A percentile compares a stretch with the other conserved stretches of the same genome.
These are phyloP conservation scores for Chiridota heheva DNA, from an alignment of 35 echinoderm and acorn worm species.

Conservation along the genomic window DNA sequence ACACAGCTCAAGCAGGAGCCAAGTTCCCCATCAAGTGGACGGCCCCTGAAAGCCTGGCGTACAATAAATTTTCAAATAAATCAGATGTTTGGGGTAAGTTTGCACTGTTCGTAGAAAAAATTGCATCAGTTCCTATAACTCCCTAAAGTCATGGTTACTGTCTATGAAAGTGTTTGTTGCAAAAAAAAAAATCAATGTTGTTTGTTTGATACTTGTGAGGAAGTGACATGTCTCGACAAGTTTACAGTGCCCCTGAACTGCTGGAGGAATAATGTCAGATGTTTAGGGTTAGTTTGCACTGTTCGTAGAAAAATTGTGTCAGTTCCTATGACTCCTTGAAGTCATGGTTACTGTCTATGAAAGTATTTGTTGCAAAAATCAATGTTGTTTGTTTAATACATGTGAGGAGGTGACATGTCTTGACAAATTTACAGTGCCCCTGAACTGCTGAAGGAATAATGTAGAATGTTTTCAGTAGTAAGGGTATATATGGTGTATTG, in stretches of 20 bases:
- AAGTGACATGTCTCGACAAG: too few relatives aligned
- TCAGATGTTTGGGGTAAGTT: constrained; percentile 97
- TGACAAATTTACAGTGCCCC: too few relatives aligned
- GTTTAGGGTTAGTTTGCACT: constrained; percentile 64
- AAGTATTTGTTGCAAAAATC: background rate
- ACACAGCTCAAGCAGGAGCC: constrained; percentile 96
- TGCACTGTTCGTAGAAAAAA: background rate
- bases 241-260: too few relatives aligned
- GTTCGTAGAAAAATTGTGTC: background rate
- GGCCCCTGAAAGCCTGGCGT: constrained; percentile 94
- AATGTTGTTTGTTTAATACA: too few relatives aligned
- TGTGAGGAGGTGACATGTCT: too few relatives aligned
- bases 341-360: background rate
- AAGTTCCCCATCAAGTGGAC: constrained; percentile 99
- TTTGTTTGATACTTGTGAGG: too few relatives aligned
- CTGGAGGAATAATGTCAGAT: too few relatives aligned
- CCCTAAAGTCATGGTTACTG: background rate
- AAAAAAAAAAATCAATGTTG: background rate
- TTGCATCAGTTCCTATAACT: background rate
- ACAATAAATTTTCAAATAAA: constrained; percentile 99
- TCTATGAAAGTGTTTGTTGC: background rate
- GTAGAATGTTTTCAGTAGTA: constrained; percentile 83
- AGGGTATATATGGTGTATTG: too few relatives aligned
- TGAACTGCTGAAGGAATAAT: too few relatives aligned
- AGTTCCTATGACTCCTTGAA: background rate